Evolutionary conservation across 1,140 invertebrate species (phyloP).

Genomic region (Magallana angulata): DNA sequence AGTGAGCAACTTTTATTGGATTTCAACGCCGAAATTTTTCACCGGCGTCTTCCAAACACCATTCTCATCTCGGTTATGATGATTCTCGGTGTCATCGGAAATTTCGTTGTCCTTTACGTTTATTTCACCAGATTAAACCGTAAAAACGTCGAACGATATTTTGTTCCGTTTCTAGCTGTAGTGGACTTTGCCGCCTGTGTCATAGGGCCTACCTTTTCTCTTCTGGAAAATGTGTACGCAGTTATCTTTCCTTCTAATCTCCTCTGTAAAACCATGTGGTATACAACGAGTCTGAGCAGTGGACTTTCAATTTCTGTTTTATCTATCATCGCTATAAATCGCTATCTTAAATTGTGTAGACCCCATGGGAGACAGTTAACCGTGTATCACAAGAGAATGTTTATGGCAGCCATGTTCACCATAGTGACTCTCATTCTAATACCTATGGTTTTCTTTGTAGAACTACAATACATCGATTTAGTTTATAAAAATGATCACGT

Average conservation of each 20-base stretch:
- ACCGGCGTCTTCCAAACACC: neutral
- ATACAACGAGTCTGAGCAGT: neutral
- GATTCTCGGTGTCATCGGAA: slow-evolving; percentile 23
- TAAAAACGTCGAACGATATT: neutral
- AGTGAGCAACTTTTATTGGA: neutral
- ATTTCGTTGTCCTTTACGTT: neutral
- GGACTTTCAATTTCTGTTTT: slow-evolving; percentile 12
- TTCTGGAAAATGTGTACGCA: neutral
- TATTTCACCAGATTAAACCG: neutral
- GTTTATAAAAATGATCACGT: neutral
- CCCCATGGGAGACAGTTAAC: slow-evolving; percentile 1
- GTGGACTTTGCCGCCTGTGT: slow-evolving; percentile 9
- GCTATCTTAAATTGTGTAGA: slow-evolving; percentile 1
- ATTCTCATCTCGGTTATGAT: neutral
- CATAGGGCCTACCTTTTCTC: neutral
- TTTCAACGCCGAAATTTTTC: neutral
- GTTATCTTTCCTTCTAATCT: neutral
- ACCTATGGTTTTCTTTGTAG: slow-evolving; percentile 13
- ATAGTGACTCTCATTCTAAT: neutral
- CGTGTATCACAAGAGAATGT: neutral
- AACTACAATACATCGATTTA: neutral
- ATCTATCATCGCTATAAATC: neutral
- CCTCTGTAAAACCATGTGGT: slow-evolving; percentile 13
- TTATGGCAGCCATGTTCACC: neutral
- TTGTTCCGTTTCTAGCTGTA: slow-evolving; percentile 11